These are phyloP conservation scores for Leptatherina wallacei DNA, from an alignment of 2,797 vertebrate species.

Conservation along the genomic window DNA sequence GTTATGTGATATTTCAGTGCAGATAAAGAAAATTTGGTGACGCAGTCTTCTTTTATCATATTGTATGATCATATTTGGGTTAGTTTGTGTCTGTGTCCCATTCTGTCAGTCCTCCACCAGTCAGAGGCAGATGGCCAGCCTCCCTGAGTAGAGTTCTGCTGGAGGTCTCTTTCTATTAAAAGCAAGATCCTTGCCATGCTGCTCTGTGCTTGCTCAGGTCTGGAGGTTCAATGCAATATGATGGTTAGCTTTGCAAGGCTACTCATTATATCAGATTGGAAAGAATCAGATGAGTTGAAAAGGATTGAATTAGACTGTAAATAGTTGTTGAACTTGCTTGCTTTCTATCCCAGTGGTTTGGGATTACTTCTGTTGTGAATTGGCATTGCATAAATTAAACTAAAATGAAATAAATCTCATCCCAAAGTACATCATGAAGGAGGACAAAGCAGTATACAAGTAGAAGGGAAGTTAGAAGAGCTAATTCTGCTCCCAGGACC, in stretches of 20 bases:
- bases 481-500: not conserved
- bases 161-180: conserved; percentile 4
- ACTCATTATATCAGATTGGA: not conserved
- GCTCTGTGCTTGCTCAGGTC: not conserved
- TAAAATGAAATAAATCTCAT: not conserved
- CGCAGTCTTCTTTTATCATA: not conserved
- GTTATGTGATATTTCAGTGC: not conserved
- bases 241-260: not conserved
- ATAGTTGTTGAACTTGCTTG: not conserved
- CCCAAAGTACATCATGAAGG: not conserved
- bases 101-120: not conserved
- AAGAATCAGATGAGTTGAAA: not conserved
- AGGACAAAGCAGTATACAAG: not conserved
- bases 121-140: not conserved
- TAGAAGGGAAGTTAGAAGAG: not conserved
- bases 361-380: not conserved
- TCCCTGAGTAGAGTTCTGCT: not conserved
- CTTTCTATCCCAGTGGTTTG: not conserved
- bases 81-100: not conserved
- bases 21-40: not conserved
- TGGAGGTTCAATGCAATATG: not conserved
- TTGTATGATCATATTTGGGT: not conserved
- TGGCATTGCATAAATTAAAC: not conserved
- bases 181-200: not conserved
- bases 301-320: not conserved